Percentiles rank a stretch among this genome's conserved stretches.
Evolutionary conservation across 2,797 vertebrate species (phyloP).

Genomic region (Channa striata): DNA sequence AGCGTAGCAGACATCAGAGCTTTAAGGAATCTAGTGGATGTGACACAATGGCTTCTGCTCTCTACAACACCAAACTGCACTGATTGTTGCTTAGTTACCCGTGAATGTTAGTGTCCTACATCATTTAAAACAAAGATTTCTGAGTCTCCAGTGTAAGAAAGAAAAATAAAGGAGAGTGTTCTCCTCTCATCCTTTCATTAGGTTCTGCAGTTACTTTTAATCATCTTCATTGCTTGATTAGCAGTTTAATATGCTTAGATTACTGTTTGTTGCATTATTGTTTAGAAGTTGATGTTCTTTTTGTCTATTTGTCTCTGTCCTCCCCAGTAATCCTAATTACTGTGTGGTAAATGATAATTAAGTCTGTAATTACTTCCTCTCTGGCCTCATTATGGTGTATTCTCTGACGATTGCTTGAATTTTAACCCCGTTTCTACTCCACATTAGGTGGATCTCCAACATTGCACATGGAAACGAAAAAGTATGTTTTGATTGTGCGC

Average conservation of each 20-base stretch:
- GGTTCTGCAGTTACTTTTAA: not conserved
- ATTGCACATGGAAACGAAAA: not conserved
- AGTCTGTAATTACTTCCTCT: slow-evolving; percentile 49
- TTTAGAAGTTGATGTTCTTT: slow-evolving; percentile 1
- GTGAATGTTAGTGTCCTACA: too few species aligned
- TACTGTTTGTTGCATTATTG: not conserved
- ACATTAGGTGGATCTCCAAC: not conserved
- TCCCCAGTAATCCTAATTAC: slow-evolving; percentile 39
- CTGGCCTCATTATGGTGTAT: slow-evolving; percentile 14
- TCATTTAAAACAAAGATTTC: too few species aligned
- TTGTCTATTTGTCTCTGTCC: not conserved
- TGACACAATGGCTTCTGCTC: too few species aligned
- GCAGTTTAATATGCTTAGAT: not conserved
- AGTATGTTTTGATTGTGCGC: not conserved
- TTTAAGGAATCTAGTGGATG: too few species aligned
- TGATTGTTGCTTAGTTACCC: too few species aligned
- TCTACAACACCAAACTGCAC: too few species aligned
- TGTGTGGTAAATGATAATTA: slow-evolving; percentile 21
- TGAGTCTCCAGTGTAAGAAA: too few species aligned
- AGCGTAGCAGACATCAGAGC: too few species aligned
- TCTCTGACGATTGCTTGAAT: slow-evolving; percentile 3
- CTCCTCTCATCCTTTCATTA: not conserved
- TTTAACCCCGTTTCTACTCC: not conserved
- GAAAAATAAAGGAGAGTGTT: too few species aligned
- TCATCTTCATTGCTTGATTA: not conserved